Conservation (phyloP, 2,888 invertebrate genomes). For the Nineta flava region DNA sequence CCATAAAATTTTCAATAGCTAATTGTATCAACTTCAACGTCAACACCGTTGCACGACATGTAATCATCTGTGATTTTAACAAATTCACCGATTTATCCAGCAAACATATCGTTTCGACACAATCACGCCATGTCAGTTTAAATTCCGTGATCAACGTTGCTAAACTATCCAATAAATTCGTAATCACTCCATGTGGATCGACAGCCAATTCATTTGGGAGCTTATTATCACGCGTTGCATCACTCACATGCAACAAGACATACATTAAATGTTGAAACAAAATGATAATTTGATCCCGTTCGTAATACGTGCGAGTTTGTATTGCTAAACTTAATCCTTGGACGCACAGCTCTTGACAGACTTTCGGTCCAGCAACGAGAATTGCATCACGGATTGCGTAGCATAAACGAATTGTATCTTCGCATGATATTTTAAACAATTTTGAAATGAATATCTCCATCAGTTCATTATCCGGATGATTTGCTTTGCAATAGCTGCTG, state of each 20-base stretch:
- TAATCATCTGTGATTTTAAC: constrained; percentile 19
- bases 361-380: constrained; percentile 4
- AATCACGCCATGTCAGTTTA: constrained; percentile 62
- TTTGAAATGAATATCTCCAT: constrained; percentile 43
- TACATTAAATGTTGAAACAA: constrained; percentile 47
- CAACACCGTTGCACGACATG: constrained; percentile 48
- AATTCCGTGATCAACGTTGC: constrained; percentile 48
- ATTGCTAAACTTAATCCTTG: constrained; percentile 39
- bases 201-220: constrained; percentile 9
- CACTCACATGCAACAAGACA: constrained; percentile 36
- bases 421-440: constrained; percentile 42
- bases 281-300: constrained; percentile 42
- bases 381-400: constrained; percentile 37
- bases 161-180: constrained; percentile 48
- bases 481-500: constrained; percentile 10
- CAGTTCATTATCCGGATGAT: constrained; percentile 26
- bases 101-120: constrained; percentile 56
- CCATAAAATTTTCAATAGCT: constrained; percentile 57
- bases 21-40: constrained; percentile 51
- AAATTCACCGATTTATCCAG: constrained; percentile 35
- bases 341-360: constrained; percentile 28
- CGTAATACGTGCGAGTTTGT: constrained; percentile 38
- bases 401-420: constrained; percentile 42
- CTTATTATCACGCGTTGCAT: constrained; percentile 14
- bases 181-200: constrained; percentile 32